These are phyloP conservation scores for Scaptomyza pallida DNA, from an alignment of 1,140 invertebrate genomes.

Conservation along the genomic window DNA sequence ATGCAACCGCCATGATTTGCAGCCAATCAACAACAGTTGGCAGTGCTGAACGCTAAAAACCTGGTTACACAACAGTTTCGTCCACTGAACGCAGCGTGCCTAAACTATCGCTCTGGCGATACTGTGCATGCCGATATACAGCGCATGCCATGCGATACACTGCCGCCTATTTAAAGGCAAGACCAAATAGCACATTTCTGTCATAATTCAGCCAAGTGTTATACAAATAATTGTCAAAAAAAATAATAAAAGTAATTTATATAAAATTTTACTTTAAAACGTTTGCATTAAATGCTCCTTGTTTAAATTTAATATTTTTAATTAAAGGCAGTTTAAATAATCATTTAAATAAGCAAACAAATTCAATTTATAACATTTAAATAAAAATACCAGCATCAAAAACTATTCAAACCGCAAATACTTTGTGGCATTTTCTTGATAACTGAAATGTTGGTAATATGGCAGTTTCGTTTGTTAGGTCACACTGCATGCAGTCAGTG, in stretches of 20 bases:
- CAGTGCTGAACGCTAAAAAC: background rate
- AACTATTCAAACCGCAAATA: background rate
- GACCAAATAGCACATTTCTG: too few species aligned
- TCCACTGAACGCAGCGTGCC: background rate
- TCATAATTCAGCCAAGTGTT: background rate
- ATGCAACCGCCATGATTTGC: background rate
- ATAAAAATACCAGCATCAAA: background rate
- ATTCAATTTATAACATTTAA: background rate
- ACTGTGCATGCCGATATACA: background rate
- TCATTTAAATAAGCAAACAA: too few species aligned
- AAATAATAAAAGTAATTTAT: too few species aligned
- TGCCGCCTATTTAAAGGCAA: background rate
- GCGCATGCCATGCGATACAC: background rate
- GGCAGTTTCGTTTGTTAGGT: conserved; percentile 11
- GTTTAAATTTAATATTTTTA: too few species aligned
- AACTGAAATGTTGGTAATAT: conserved; percentile 2
- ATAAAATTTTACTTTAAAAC: too few species aligned
- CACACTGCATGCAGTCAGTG: conserved; percentile 37
- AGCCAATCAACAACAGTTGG: background rate
- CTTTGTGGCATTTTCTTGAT: conserved; percentile 1
- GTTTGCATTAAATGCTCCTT: too few species aligned
- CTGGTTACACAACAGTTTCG: conserved; percentile 2
- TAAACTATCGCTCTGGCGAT: background rate
- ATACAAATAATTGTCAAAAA: too few species aligned
- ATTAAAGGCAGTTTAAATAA: too few species aligned